These are phyloP conservation scores for Theodoxus fluviatilis DNA, from an alignment of 2,888 invertebrate genomes.

Conservation along the genomic window DNA sequence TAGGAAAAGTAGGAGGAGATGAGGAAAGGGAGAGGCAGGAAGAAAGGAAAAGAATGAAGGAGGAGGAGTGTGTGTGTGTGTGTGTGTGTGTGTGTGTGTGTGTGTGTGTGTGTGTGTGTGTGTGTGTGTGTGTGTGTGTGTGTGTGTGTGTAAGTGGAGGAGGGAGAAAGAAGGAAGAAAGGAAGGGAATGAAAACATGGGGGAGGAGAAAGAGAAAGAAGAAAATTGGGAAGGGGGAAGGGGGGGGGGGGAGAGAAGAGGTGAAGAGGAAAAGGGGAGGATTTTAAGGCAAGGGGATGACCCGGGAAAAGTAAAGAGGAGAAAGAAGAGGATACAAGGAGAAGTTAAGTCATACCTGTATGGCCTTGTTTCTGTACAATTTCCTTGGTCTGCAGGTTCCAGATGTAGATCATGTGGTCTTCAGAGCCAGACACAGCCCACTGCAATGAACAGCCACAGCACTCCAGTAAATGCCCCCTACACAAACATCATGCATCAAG, in stretches of 20 bases:
- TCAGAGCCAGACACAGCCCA: slow-evolving; percentile 99
- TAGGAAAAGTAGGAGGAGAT: not conserved
- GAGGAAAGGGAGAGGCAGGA: not conserved
- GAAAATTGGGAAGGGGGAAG: not conserved
- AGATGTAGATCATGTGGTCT: slow-evolving; percentile 97
- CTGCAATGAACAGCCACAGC: slow-evolving; percentile 71
- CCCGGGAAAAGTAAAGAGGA: no score
- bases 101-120: slow-evolving; percentile 11
- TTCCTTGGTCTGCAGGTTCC: slow-evolving; percentile 99
- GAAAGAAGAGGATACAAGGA: no score
- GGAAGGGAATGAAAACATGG: not conserved
- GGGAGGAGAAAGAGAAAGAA: not conserved
- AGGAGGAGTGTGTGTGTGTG: not conserved
- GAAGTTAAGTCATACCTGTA: slow-evolving; percentile 77
- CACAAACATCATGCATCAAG: no score
- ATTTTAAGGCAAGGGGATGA: no score
- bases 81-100: not conserved
- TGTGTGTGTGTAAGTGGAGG: not conserved
- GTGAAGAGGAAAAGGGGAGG: not conserved
- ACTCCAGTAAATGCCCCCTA: no score
- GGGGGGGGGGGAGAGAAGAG: not conserved
- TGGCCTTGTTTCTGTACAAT: slow-evolving; percentile 98
- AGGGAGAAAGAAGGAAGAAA: no score
- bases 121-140: slow-evolving; percentile 2
- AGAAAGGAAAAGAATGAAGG: not conserved